Conservation (phyloP, 2,888 invertebrate genomes). For the Chymomyza amoena region DNA sequence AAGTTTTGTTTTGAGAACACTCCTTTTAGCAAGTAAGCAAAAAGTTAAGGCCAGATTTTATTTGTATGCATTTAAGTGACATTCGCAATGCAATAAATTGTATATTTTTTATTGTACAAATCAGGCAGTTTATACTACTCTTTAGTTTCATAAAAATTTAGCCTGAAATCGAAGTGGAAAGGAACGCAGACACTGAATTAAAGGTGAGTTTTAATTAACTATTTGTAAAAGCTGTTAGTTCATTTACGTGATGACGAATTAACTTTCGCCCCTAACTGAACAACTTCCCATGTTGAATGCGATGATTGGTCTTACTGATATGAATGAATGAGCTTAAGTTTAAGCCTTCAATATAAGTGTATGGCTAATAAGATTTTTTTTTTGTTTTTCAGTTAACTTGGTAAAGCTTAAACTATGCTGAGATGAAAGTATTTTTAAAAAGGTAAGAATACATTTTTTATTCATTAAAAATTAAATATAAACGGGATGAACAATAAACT, state of each 20-base stretch:
- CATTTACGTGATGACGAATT: conserved; percentile 44
- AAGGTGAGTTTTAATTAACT: conserved; percentile 38
- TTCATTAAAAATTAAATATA: neutral
- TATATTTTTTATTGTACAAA: conserved; percentile 57
- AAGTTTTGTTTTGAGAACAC: neutral
- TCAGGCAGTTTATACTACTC: neutral
- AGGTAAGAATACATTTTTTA: conserved; percentile 19
- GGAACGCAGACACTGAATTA: neutral
- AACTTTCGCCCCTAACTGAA: conserved; percentile 73
- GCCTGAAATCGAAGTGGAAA: too few relatives aligned
- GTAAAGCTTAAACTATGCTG: too few relatives aligned
- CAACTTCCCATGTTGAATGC: conserved; percentile 70
- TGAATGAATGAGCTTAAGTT: neutral
- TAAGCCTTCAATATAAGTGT: too few relatives aligned
- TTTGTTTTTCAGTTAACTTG: too few relatives aligned
- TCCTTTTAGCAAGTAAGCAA: neutral
- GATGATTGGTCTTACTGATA: conserved; percentile 74
- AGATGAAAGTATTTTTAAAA: neutral
- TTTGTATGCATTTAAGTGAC: conserved; percentile 62
- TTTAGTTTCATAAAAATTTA: neutral
- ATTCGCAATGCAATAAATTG: conserved; percentile 67
- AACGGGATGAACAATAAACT: conserved; percentile 51
- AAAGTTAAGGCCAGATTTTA: neutral
- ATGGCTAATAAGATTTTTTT: too few relatives aligned
- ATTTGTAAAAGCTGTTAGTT: neutral